Evolutionary conservation across 2,888 invertebrate genomes (phyloP), one percentile per base, ranked within the genome.

Genomic region (Hypercompe scribonia): DNA sequence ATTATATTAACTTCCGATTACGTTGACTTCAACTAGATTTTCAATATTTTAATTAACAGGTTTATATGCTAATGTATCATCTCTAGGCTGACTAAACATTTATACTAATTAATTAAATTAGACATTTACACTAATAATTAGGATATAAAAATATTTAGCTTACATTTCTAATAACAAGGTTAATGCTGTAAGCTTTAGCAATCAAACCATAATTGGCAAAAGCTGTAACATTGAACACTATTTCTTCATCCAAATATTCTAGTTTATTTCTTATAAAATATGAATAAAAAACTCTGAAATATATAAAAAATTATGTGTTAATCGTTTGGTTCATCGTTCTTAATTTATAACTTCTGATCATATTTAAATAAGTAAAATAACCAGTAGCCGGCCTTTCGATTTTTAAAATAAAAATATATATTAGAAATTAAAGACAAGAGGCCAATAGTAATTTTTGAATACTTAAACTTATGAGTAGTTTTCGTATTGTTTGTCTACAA

Each of bases 21-120:
- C 28, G 33, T 65, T 28, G 42, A 15, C 36, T 65, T 33, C 24
- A 46, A 46, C 42, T 31, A n/a, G 28, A 61, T 46, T 28, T 33
- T n/a, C 8, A 61, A 61, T 61, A 54, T 61, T 34, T 50, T 36
- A 74, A 54, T 36, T 31, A 50, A 58, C 31, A 64, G 65, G 64
- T 8, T 73, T 66, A 68, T 18, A 78, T 63, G 69, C 63, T 73
- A 79, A 78, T 79, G 54, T n/a, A 34, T 67, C 61, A 34, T 33
- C 66, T 66, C 24, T 61, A 67, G 11, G 13, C 68, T 10, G 28
- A 34, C 31, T 58, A 24, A 28, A 31, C 28, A 31, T 63, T 72
- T 24, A 33, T 15, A 42, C 7, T 28, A 63, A 70, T 64, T 31
- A 46, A 46, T 36, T 33, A 4, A 34, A 33, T 8, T 54, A 34